Percentiles rank a stretch among this genome's conserved stretches.
These are phyloP conservation scores for Embiotoca jacksoni DNA, from an alignment of 2,113 vertebrate species.

Conservation along the genomic window DNA sequence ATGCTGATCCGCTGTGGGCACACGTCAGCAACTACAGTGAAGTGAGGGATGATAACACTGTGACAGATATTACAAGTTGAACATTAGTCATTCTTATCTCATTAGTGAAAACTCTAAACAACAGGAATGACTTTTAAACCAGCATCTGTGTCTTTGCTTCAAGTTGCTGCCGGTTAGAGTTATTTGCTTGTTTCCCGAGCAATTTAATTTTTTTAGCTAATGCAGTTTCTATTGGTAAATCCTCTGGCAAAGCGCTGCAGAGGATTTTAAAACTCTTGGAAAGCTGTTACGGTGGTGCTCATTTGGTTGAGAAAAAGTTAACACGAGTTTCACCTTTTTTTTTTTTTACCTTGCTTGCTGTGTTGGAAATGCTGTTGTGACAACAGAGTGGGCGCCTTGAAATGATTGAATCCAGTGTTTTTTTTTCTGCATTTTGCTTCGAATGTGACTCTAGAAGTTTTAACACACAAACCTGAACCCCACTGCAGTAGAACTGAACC, in stretches of 20 bases:
- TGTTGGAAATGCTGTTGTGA: not conserved
- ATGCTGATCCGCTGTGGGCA: conserved; percentile 41
- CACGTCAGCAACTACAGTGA: conserved; percentile 10
- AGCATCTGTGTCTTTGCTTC: conserved; percentile 6
- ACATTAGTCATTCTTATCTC: conserved; percentile 44
- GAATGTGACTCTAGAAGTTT: conserved; percentile 4
- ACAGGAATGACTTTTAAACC: conserved; percentile 43
- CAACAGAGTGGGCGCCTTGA: not conserved
- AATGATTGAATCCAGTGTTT: not conserved
- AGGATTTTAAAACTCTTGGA: not conserved
- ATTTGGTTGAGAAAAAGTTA: not conserved
- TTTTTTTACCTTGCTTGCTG: not conserved
- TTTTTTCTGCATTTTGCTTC: not conserved
- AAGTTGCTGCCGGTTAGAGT: not conserved
- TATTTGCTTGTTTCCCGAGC: not conserved
- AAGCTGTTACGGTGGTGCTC: not conserved
- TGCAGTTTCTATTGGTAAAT: conserved; percentile 6
- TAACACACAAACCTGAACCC: not conserved
- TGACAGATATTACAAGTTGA: conserved; percentile 48
- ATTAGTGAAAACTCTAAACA: conserved; percentile 30
- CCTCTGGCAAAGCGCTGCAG: not conserved
- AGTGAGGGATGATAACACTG: conserved; percentile 33
- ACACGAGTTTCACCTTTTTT: not conserved
- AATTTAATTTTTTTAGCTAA: conserved; percentile 5
- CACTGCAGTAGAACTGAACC: not conserved